Evolutionary conservation across 2,113 vertebrate genomes (phyloP).

Genomic region (Mellivora capensis): DNA sequence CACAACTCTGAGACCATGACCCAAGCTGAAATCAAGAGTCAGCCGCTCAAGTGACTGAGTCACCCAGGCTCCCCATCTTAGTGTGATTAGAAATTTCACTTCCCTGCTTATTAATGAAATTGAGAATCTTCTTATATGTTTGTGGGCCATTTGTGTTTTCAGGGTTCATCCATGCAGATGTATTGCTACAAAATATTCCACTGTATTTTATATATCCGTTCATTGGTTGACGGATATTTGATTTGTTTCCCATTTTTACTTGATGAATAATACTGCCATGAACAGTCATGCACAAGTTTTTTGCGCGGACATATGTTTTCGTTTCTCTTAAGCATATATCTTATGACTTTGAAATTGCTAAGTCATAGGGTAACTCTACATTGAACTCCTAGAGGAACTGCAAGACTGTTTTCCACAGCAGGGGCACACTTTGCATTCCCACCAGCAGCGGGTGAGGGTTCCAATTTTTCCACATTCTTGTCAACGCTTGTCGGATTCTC

Average conservation of each 20-base stretch:
- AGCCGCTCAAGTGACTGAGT: too few species aligned
- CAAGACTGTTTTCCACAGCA: background rate
- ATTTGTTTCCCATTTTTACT: background rate
- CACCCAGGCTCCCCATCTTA: too few species aligned
- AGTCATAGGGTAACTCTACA: background rate
- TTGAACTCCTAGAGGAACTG: background rate
- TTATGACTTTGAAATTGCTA: background rate
- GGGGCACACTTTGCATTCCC: background rate
- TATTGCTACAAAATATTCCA: background rate
- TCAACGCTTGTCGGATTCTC: background rate
- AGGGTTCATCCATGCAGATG: background rate
- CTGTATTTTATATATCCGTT: background rate
- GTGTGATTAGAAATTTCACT: too few species aligned
- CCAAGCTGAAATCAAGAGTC: too few species aligned
- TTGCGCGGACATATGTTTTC: background rate
- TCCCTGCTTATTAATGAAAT: background rate
- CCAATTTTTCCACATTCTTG: background rate
- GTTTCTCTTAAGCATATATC: background rate
- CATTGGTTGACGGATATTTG: background rate
- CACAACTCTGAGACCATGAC: too few species aligned
- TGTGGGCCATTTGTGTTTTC: background rate
- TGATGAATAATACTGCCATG: background rate
- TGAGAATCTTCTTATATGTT: background rate
- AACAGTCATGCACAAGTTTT: background rate
- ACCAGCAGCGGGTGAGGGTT: background rate